These are phyloP conservation scores for Enteromius paludinosus DNA, from an alignment of 2,797 vertebrate species.

Conservation along the genomic window DNA sequence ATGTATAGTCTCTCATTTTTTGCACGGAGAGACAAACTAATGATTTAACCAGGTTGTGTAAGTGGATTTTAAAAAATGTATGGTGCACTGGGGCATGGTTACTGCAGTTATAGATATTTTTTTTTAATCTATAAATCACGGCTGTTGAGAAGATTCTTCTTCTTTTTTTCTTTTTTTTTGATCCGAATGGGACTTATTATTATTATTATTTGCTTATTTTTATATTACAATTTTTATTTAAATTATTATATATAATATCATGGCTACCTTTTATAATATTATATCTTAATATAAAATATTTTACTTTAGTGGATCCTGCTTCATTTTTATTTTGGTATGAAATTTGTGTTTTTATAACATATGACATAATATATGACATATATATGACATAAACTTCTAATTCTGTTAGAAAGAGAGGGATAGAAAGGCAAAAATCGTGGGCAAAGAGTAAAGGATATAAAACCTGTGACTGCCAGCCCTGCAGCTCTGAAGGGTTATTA, in stretches of 20 bases:
- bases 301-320: background rate
- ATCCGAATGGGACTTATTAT: background rate
- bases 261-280: background rate
- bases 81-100: background rate
- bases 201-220: background rate
- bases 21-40: background rate
- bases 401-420: background rate
- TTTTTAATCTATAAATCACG: background rate
- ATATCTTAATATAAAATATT: background rate
- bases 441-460: background rate
- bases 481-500: background rate
- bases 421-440: background rate
- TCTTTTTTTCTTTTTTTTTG: background rate
- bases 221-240: background rate
- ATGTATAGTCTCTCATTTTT: conserved; percentile 1
- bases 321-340: background rate
- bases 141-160: background rate
- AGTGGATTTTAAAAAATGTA: background rate
- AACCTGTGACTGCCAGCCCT: background rate
- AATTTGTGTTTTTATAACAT: background rate
- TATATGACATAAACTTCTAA: background rate
- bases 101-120: background rate
- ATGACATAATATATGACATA: too few species aligned
- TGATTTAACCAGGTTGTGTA: background rate
- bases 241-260: background rate